Base-by-base conservation (phyloP, 2,888 invertebrate species). In the Pseudolycoriella hygida region DNA sequence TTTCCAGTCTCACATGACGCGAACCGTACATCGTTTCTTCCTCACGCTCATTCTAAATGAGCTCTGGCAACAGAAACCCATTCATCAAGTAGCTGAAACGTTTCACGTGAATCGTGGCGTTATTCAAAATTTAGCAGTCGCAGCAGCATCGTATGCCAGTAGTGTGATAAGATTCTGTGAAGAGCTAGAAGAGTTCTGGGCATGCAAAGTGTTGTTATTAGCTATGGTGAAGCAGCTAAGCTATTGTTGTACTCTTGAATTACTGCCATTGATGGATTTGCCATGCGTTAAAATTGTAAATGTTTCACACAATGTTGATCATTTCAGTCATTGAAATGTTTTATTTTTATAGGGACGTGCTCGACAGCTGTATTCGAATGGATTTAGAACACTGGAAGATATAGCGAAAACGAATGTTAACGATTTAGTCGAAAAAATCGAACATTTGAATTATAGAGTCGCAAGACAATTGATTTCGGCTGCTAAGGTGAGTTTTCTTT, bases 201-300 rank as follows among this genome's bases (percentile, higher is more conserved):
- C 81, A 37, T 89, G 81, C 60, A 70, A 74, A 20, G 76, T 83
- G 51, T 67, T 96, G 49, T 68, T 97, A 46, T 71, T 66, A 17
- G 75, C 76, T 49, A 78, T 96, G 58, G 74, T 80, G 25, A 70
- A 75, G 52, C 71, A 80, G 48, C 70, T 96, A 54, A 76, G 81
- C 49, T 78, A 84, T 59, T 90, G 90, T 62, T 86, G 86, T 47
- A 75, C 81, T 10, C 68, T 73, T 1, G 90, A 92, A 53, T 67
- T 96, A 45, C 67, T 79, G 30, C 79, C 80, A 11, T 69, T 97
- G 17, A 76, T 96, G 78, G 85, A 89, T 51, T 70, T 96, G 52
- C 93, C 94, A 2, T 76, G 78, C 17, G 89, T 96, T 3, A 87
- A 83, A 69, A 77, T 82, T 66, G 81, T 81, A 62, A 58, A n/a